Conservation (phyloP, 2,797 vertebrate genomes). For the Apogon talboti region DNA sequence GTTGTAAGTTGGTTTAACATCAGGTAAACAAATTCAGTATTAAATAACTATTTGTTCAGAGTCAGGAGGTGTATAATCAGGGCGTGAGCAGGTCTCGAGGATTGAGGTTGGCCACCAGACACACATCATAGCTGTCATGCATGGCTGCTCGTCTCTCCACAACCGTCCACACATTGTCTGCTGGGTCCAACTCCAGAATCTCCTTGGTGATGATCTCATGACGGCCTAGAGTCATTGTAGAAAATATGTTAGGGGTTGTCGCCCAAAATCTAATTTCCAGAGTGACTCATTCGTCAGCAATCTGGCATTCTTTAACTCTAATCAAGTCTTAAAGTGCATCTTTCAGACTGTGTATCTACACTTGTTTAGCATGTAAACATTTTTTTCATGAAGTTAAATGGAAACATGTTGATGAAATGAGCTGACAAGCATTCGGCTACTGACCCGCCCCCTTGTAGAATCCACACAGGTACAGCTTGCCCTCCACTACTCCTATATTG, state of each 20-base stretch:
- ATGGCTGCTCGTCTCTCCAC: constrained; percentile 86
- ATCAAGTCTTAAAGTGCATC: background rate
- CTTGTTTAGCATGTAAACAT: too few species aligned
- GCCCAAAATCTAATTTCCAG: constrained; percentile 44
- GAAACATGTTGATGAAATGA: background rate
- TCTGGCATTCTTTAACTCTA: constrained; percentile 14
- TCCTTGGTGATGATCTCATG: constrained; percentile 92
- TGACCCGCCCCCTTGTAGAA: constrained; percentile 89
- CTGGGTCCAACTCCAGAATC: constrained; percentile 88
- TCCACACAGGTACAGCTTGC: constrained; percentile 91
- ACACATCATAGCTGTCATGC: constrained; percentile 91
- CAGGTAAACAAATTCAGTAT: background rate
- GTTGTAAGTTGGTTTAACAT: too few species aligned
- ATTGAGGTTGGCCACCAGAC: constrained; percentile 90
- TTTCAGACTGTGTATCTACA: constrained; percentile 2
- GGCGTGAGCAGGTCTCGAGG: constrained; percentile 89
- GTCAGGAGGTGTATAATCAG: constrained; percentile 59
- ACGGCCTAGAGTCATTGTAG: constrained; percentile 84
- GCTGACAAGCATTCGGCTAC: constrained; percentile 60
- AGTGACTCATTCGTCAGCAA: constrained; percentile 16
- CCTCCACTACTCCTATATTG: constrained; percentile 82
- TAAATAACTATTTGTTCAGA: constrained; percentile 5
- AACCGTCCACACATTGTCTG: constrained; percentile 90
- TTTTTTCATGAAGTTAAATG: background rate
- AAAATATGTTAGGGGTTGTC: constrained; percentile 20